Evolutionary conservation across 2,113 vertebrate species (phyloP).

Genomic region (Cinclus mexicanus): DNA sequence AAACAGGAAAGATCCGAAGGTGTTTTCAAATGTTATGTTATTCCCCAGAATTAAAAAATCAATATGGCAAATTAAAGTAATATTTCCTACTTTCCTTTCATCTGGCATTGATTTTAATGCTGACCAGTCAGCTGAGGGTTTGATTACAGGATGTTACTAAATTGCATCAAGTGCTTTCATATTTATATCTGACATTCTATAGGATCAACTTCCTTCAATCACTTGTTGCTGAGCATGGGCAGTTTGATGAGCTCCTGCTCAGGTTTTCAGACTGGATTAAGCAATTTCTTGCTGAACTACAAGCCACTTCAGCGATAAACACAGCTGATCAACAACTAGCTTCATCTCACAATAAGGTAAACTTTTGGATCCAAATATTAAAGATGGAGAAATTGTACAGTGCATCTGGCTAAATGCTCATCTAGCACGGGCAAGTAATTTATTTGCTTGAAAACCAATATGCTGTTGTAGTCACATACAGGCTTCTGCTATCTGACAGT

Average conservation of each 20-base stretch:
- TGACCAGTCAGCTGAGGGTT: neutral
- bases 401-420: neutral
- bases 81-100: neutral
- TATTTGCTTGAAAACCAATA: neutral
- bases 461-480: neutral
- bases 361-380: neutral
- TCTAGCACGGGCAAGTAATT: neutral
- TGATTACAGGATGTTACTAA: neutral
- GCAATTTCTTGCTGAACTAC: conserved; percentile 82
- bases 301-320: conserved; percentile 83
- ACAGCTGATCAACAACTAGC: conserved; percentile 77
- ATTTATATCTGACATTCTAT: neutral
- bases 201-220: conserved; percentile 82
- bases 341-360: conserved; percentile 84
- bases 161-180: neutral
- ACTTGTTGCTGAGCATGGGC: conserved; percentile 78
- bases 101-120: neutral
- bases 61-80: neutral
- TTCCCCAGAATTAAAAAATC: neutral
- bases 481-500: neutral
- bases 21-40: neutral
- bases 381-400: neutral
- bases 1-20: neutral
- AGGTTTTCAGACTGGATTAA: conserved; percentile 87
- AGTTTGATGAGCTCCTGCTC: conserved; percentile 84